Evolutionary conservation across 2,113 vertebrate genomes (phyloP).

Genomic region (Pteronura brasiliensis): DNA sequence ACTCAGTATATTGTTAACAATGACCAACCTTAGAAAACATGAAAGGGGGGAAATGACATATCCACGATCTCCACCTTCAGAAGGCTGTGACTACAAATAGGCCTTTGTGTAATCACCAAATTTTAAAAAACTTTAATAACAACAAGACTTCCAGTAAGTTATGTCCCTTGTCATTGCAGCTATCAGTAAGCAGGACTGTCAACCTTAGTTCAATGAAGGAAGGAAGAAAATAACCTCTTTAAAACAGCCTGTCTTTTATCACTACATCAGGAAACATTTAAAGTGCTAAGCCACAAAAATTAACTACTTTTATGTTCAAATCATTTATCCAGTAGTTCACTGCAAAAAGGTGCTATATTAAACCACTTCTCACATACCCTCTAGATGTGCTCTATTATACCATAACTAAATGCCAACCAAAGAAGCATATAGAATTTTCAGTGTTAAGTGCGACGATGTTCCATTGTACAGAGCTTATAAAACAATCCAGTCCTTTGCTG

Average conservation of each 20-base stretch:
- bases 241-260: background rate
- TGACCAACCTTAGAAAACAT: background rate
- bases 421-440: background rate
- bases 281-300: background rate
- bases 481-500: background rate
- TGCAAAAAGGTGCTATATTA: background rate
- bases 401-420: background rate
- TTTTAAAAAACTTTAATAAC: background rate
- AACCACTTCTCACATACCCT: background rate
- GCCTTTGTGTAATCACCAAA: background rate
- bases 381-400: background rate
- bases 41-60: background rate
- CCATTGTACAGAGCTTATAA: background rate
- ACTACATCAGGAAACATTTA: background rate
- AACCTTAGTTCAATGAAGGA: background rate
- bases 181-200: background rate
- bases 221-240: background rate
- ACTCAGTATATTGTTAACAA: background rate
- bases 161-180: background rate
- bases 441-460: background rate
- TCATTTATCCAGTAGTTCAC: background rate
- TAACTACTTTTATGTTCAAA: background rate
- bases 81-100: background rate
- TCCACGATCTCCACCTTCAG: background rate
- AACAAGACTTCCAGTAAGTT: background rate